Evolutionary conservation across 2,888 invertebrate species (phyloP), one percentile per base, ranked within the genome.

Genomic region (Drosophila paranaensis): DNA sequence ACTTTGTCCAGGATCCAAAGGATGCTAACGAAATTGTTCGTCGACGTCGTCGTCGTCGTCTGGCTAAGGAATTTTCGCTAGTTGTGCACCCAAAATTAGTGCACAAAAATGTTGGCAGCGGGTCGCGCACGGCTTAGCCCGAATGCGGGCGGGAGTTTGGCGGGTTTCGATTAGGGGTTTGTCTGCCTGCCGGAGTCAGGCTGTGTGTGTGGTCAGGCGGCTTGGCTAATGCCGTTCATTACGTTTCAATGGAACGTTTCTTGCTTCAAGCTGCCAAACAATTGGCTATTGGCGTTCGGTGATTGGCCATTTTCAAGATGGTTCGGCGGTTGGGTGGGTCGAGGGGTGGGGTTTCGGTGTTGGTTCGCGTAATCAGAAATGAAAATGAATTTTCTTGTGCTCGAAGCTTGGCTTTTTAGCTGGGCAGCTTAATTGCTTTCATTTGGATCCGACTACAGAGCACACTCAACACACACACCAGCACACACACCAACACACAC

Each of bases 401-500:
- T 55, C 45, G 39, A 27, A 69, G 69, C 66, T 66, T 55, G 85
- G 71, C 89, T 65, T 65, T 65, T 65, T 53, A 65, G 65, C 53
- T 53, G 65, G 9, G 67, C 66, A 66, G 66, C 67, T 86, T 86
- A 86, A 86, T 86, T 86, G 89, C 86, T 84, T 86, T 89, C 88
- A 89, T 86, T 89, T 77, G 78, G 67, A 60, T 55, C 62, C 35
- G 42, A 56, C 62, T 48, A 40, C 53, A 30, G 35, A 54, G 66
- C 46, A 27, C 54, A 54, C 74, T 66, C 65, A 33, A 20, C 20
- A 20, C 20, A 53, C 37, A 20, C 37, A 37, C 37, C 9, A 9
- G 25, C 25, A 25, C 51, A 53, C 51, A 37, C 13, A 37, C 25
- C n/a, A n/a, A 39, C 4, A 25, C 9, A 37, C 5, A 53, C 37